phyloP scores from a whole-genome alignment of 1,140 invertebrate species.

The Micrasema minimum region DNA sequence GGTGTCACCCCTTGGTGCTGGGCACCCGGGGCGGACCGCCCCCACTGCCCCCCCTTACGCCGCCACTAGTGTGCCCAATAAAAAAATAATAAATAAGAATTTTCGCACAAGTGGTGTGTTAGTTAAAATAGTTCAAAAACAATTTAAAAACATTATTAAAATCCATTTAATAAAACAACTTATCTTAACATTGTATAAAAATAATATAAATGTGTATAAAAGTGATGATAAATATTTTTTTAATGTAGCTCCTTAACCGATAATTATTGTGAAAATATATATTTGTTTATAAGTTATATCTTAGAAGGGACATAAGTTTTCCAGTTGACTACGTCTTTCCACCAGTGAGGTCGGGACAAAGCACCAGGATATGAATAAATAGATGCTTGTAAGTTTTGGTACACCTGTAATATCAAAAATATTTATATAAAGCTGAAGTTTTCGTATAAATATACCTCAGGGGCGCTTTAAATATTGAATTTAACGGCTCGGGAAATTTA shows the following conservation, averaged over 20 bases:
- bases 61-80: no score
- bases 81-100: no score
- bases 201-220: neutral
- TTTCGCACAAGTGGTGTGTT: no score
- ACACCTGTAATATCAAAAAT: constrained; percentile 62
- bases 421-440: neutral
- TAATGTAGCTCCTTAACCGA: constrained; percentile 11
- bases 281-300: constrained; percentile 55
- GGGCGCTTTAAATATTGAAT: no score
- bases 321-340: constrained; percentile 69
- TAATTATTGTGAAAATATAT: neutral
- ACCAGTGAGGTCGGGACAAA: constrained; percentile 69
- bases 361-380: constrained; percentile 68
- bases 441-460: no score
- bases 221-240: neutral
- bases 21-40: no score
- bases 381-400: constrained; percentile 69
- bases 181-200: neutral
- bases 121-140: no score
- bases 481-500: no score
- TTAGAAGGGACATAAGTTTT: constrained; percentile 58
- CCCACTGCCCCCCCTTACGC: no score
- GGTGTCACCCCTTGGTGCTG: no score
- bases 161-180: no score
- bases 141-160: no score